A percentile compares a stretch with the other conserved stretches of the same genome.
Evolutionary conservation across 2,888 invertebrate species (phyloP).

Genomic region (Dendrolimus houi): DNA sequence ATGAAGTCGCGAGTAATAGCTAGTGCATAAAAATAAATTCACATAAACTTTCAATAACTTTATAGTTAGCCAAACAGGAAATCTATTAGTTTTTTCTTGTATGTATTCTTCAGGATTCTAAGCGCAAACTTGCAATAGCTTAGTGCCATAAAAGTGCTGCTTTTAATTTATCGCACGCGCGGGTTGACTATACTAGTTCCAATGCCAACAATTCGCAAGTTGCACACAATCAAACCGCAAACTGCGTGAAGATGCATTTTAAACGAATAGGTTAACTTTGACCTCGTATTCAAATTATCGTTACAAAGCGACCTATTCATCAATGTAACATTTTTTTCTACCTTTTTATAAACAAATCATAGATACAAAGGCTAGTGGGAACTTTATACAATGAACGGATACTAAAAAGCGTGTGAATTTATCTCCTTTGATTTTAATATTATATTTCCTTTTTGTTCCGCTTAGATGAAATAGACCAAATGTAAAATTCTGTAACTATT

Average conservation of each 20-base stretch:
- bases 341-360: slow-evolving; percentile 22
- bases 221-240: slow-evolving; percentile 5
- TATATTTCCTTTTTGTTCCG: too few species aligned
- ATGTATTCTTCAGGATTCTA: neutral
- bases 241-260: slow-evolving; percentile 10
- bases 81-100: too few species aligned
- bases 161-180: neutral
- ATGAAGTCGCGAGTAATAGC: too few species aligned
- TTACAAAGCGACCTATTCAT: slow-evolving; percentile 23
- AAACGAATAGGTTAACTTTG: slow-evolving; percentile 27
- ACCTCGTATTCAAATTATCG: slow-evolving; percentile 40
- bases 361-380: slow-evolving; percentile 20
- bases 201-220: slow-evolving; percentile 6
- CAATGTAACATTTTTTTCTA: slow-evolving; percentile 28
- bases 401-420: slow-evolving; percentile 21
- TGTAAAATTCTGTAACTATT: too few species aligned
- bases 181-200: slow-evolving; percentile 1
- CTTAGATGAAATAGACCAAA: too few species aligned
- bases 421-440: slow-evolving; percentile 15
- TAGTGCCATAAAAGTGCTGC: neutral
- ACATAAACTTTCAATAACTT: too few species aligned
- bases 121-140: neutral
- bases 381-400: slow-evolving; percentile 55
- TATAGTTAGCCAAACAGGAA: too few species aligned
- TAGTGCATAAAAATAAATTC: too few species aligned